phyloP scores from a whole-genome alignment of 2,888 invertebrate species.

The Clepsis dumicolana region DNA sequence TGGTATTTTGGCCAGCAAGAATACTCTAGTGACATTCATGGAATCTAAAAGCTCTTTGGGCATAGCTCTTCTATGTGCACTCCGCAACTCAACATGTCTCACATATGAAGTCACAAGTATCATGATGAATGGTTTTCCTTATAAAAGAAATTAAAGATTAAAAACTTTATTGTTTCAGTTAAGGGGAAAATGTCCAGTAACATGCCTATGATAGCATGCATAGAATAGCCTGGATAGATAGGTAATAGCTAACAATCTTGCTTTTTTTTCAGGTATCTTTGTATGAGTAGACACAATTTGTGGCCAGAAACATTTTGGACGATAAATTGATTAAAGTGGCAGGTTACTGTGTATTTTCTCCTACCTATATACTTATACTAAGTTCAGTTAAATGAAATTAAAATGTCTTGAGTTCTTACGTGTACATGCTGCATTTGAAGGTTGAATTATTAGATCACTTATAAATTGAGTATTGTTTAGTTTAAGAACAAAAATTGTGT shows the following conservation, averaged over 20 bases:
- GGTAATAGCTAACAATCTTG: too few relatives aligned
- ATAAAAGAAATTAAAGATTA: slow-evolving; percentile 5
- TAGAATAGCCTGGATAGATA: too few relatives aligned
- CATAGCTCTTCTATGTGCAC: slow-evolving; percentile 90
- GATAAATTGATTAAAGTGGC: too few relatives aligned
- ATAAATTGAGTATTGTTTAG: slow-evolving; percentile 52
- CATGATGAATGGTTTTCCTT: slow-evolving; percentile 63
- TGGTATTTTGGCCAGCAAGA: slow-evolving; percentile 88
- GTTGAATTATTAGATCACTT: slow-evolving; percentile 55
- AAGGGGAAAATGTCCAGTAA: too few relatives aligned
- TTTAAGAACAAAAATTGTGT: slow-evolving; percentile 55
- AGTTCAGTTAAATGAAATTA: not conserved
- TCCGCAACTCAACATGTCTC: slow-evolving; percentile 89
- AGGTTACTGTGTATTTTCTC: not conserved
- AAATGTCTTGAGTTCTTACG: slow-evolving; percentile 51
- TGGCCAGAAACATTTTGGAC: too few relatives aligned
- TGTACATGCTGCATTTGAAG: slow-evolving; percentile 56
- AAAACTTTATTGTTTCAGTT: not conserved
- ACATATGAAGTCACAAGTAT: slow-evolving; percentile 92
- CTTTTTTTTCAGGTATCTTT: too few relatives aligned
- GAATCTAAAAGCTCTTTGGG: slow-evolving; percentile 83
- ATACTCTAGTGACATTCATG: slow-evolving; percentile 88
- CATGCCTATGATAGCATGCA: too few relatives aligned
- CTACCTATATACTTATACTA: not conserved
- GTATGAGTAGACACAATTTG: too few relatives aligned